phyloP scores from a whole-genome alignment of 2,888 invertebrate genomes.

The Drosophila buzzatii region DNA sequence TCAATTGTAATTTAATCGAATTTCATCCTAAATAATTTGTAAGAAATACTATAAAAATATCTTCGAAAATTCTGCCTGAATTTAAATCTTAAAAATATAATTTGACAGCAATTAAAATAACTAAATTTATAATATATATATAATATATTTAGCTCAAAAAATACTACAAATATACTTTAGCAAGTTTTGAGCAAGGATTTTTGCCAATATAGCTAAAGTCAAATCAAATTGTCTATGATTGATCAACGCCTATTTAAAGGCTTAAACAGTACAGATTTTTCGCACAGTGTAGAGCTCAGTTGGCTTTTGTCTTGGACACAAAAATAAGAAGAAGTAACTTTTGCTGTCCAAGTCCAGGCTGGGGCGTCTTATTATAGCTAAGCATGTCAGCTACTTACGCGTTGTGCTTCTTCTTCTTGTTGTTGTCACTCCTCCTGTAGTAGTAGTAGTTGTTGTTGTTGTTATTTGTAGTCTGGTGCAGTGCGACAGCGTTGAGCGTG shows the following conservation, averaged over 20 bases:
- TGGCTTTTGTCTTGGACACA: slow-evolving; percentile 55
- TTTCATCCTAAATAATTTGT: too few species aligned
- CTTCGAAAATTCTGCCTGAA: too few species aligned
- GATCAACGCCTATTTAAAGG: neutral
- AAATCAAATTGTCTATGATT: neutral
- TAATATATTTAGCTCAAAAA: neutral
- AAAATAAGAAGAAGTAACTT: slow-evolving; percentile 19
- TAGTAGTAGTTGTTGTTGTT: slow-evolving; percentile 16
- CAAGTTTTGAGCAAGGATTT: neutral
- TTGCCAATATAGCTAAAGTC: neutral
- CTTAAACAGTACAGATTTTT: neutral
- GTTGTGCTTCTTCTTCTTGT: slow-evolving; percentile 24
- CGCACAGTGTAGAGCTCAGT: slow-evolving; percentile 8
- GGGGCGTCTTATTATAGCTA: slow-evolving; percentile 71
- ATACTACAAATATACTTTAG: neutral
- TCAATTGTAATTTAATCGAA: too few species aligned
- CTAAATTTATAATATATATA: too few species aligned
- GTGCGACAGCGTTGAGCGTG: slow-evolving; percentile 50
- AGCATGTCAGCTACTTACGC: slow-evolving; percentile 69
- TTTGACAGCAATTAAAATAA: too few species aligned
- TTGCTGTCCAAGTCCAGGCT: slow-evolving; percentile 54
- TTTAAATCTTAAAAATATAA: too few species aligned
- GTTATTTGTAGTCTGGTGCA: slow-evolving; percentile 59
- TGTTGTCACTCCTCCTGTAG: slow-evolving; percentile 10
- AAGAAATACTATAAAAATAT: too few species aligned